Evolutionary conservation across 92 coral and sea anemone genomes (phyloP).

Genomic region (Porites divaricata): DNA sequence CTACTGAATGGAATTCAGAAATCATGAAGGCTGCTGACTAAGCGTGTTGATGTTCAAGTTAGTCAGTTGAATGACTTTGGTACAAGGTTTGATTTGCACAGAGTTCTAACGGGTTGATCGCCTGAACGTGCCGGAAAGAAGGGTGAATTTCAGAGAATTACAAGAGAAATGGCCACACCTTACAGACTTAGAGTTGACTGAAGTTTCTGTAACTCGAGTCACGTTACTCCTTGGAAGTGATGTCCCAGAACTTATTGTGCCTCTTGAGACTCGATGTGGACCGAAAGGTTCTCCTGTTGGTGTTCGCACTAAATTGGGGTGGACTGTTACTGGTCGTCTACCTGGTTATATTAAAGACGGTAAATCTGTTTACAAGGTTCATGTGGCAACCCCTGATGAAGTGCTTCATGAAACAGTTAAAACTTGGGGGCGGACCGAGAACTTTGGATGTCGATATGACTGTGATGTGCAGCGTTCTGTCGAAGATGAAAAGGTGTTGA

Average conservation of each 20-base stretch:
- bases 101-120: conserved; percentile 40
- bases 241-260: conserved; percentile 50
- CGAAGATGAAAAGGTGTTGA: no score
- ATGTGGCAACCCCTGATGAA: conserved; percentile 38
- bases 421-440: conserved; percentile 53
- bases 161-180: conserved; percentile 55
- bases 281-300: conserved; percentile 60
- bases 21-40: conserved; percentile 36
- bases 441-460: conserved; percentile 10
- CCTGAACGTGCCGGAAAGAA: conserved; percentile 39
- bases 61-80: conserved; percentile 34
- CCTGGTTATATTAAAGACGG: conserved; percentile 23
- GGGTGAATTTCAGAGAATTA: conserved; percentile 36
- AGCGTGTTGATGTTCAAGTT: conserved; percentile 46
- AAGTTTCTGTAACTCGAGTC: conserved; percentile 44
- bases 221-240: conserved; percentile 56
- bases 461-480: no score
- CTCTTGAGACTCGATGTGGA: conserved; percentile 35
- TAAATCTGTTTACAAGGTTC: no score
- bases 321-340: conserved; percentile 54
- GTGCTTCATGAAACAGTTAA: conserved; percentile 38
- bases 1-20: conserved; percentile 54
- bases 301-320: conserved; percentile 47
- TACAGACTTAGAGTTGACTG: conserved; percentile 48
- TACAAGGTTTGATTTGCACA: conserved; percentile 43